Conservation (phyloP, 2,113 vertebrate genomes). For the Salvelinus alpinus region DNA sequence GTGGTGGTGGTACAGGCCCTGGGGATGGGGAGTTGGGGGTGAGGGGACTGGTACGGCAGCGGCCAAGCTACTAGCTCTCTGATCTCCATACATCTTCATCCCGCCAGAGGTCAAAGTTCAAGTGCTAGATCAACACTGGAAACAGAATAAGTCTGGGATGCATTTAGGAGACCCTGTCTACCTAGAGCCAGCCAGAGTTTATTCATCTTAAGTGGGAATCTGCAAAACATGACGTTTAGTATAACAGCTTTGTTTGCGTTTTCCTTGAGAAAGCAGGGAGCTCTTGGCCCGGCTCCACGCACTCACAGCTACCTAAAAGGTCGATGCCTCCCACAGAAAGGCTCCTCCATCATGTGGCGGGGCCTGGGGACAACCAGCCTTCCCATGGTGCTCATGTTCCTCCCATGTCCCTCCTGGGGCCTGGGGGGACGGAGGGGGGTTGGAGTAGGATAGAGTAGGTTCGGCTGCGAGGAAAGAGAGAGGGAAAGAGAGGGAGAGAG, state of each 20-base stretch:
- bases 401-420: conserved; percentile 48
- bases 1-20: conserved; percentile 28
- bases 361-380: conserved; percentile 70
- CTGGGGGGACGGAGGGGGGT: conserved; percentile 41
- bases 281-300: conserved; percentile 70
- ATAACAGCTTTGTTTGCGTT: conserved; percentile 65
- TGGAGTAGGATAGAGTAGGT: neutral
- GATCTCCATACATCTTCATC: conserved; percentile 48
- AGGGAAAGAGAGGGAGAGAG: conserved; percentile 26
- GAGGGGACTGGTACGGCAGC: conserved; percentile 38
- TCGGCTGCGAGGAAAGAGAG: neutral
- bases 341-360: conserved; percentile 59
- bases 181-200: conserved; percentile 54
- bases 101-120: conserved; percentile 55
- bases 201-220: conserved; percentile 62
- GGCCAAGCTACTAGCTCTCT: conserved; percentile 30
- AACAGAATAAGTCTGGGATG: conserved; percentile 48
- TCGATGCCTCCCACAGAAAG: conserved; percentile 61
- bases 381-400: conserved; percentile 80
- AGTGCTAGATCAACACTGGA: conserved; percentile 59
- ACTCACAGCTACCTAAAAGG: conserved; percentile 65
- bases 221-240: conserved; percentile 62
- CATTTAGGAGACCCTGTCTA: conserved; percentile 43
- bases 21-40: neutral
- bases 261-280: conserved; percentile 76